Percentiles rank a stretch among this genome's conserved stretches.
These are phyloP conservation scores for Eleutherodactylus coqui DNA, from an alignment of 2,797 vertebrate genomes.

Conservation along the genomic window DNA sequence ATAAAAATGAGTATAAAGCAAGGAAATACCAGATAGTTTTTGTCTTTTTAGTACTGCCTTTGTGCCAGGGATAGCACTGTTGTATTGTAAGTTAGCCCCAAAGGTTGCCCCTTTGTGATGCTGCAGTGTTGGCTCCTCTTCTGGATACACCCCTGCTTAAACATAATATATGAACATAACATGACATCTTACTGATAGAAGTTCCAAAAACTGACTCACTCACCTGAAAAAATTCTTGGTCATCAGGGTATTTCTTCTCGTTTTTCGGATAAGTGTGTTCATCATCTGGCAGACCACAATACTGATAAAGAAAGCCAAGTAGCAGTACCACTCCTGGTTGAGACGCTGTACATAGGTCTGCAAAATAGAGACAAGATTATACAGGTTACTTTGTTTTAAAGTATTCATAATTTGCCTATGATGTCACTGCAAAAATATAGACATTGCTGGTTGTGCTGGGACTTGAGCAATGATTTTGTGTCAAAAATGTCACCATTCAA, in stretches of 20 bases:
- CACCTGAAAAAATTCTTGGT: slow-evolving; percentile 45
- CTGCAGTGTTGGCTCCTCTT: not conserved
- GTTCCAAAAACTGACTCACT: not conserved
- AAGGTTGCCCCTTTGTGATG: not conserved
- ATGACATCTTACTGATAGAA: not conserved
- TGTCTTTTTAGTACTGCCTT: not conserved
- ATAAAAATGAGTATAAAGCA: not conserved
- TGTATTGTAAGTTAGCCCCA: not conserved
- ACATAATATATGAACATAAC: not conserved
- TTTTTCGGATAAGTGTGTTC: slow-evolving; percentile 44
- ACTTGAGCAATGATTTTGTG: not conserved
- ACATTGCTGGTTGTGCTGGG: not conserved
- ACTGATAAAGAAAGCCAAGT: slow-evolving; percentile 47
- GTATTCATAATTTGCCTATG: not conserved
- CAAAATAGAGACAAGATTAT: not conserved
- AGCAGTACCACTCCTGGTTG: slow-evolving; percentile 48
- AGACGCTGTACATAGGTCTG: slow-evolving; percentile 49
- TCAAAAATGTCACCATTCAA: not conserved
- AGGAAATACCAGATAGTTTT: not conserved
- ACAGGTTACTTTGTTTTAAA: not conserved
- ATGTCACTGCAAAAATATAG: not conserved
- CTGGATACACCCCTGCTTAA: not conserved
- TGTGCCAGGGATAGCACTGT: not conserved
- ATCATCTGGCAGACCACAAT: slow-evolving; percentile 58
- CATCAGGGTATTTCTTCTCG: slow-evolving; percentile 37